phyloP scores from a whole-genome alignment of 2,113 vertebrate species.

The Rhinichthys klamathensis region DNA sequence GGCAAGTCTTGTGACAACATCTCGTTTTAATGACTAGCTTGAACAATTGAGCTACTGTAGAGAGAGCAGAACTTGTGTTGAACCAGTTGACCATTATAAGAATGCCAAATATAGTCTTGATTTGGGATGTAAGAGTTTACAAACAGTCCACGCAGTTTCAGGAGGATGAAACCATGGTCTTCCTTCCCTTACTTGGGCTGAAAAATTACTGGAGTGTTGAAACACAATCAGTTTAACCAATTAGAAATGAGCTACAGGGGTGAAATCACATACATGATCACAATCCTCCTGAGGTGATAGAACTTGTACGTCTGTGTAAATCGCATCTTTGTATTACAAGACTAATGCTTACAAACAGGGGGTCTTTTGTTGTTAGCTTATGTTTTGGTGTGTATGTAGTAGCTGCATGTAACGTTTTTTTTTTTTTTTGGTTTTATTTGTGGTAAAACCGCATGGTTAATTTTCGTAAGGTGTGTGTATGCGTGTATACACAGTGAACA shows the following conservation, averaged over 20 bases:
- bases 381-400: too few relatives aligned
- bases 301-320: too few relatives aligned
- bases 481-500: too few relatives aligned
- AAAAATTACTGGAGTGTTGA: too few relatives aligned
- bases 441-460: too few relatives aligned
- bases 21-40: neutral
- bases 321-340: neutral
- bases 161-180: neutral
- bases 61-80: neutral
- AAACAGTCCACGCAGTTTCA: neutral
- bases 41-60: conserved; percentile 3
- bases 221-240: neutral
- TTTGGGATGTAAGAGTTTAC: neutral
- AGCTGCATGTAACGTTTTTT: too few relatives aligned
- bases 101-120: neutral
- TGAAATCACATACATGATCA: neutral
- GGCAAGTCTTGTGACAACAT: neutral
- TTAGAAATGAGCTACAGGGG: neutral
- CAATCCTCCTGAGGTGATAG: too few relatives aligned
- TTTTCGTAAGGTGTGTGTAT: too few relatives aligned
- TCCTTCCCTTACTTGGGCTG: too few relatives aligned
- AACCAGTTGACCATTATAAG: too few relatives aligned
- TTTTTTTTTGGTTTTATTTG: too few relatives aligned
- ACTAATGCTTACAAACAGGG: neutral
- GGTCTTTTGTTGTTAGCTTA: too few relatives aligned